A percentile compares a stretch with the other conserved stretches of the same genome.
Conservation (phyloP, 1,140 invertebrate genomes). For the Solenopsis fugax region DNA sequence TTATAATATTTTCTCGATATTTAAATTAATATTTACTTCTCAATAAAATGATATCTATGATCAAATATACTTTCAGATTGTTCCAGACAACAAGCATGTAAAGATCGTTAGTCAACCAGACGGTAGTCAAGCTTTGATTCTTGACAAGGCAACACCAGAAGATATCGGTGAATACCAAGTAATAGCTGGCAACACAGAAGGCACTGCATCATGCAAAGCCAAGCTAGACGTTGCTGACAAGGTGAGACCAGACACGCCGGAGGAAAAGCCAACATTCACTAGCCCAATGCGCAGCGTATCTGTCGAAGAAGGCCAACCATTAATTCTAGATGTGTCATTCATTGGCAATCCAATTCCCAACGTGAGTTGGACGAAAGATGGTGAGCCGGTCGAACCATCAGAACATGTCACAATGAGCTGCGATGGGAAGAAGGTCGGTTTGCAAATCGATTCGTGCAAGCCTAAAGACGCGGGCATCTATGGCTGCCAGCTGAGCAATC, state of each 20-base stretch:
- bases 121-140: constrained; percentile 89
- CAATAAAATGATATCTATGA: neutral
- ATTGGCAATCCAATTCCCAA: constrained; percentile 95
- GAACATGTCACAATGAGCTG: constrained; percentile 91
- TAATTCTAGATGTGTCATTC: constrained; percentile 90
- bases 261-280: constrained; percentile 92
- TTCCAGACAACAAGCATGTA: constrained; percentile 90
- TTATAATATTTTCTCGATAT: constrained; percentile 10
- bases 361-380: constrained; percentile 94
- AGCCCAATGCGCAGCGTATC: constrained; percentile 91
- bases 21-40: constrained; percentile 33
- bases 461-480: constrained; percentile 93
- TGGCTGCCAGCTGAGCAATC: constrained; percentile 91
- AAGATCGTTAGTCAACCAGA: constrained; percentile 90
- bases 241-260: constrained; percentile 88
- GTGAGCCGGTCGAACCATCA: constrained; percentile 88
- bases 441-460: constrained; percentile 91
- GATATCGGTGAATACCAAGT: constrained; percentile 93
- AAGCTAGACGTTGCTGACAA: constrained; percentile 90
- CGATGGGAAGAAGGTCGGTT: constrained; percentile 92
- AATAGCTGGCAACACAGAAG: constrained; percentile 91
- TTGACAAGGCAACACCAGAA: constrained; percentile 88
- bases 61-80: constrained; percentile 84
- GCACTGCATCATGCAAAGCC: constrained; percentile 90
- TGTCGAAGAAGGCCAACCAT: constrained; percentile 92